phyloP scores from a whole-genome alignment of 1,140 invertebrate species.

The Idris sp. region DNA sequence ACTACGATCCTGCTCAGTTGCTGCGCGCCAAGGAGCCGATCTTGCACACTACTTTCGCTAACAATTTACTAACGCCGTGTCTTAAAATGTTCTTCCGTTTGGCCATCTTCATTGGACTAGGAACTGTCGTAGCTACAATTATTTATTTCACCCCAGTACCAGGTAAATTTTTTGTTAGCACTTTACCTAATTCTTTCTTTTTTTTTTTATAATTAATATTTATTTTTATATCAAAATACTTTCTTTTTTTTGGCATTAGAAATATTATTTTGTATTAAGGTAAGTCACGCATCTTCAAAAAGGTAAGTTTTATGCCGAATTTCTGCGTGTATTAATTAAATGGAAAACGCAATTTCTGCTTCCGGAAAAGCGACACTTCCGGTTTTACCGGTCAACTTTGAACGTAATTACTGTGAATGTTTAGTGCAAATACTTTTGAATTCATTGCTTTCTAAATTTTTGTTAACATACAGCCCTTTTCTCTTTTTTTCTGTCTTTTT shows the following conservation, averaged over 20 bases:
- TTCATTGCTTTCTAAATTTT: no score
- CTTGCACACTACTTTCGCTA: constrained; percentile 52
- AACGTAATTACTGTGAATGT: no score
- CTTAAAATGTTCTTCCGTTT: constrained; percentile 72
- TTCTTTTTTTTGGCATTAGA: no score
- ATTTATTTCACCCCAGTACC: constrained; percentile 84
- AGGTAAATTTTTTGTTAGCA: constrained; percentile 74
- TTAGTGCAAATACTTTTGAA: no score
- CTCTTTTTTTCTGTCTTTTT: no score
- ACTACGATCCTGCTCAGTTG: constrained; percentile 71
- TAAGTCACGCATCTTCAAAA: no score
- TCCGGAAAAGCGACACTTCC: constrained; percentile 36
- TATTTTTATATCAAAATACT: no score
- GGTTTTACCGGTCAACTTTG: constrained; percentile 8
- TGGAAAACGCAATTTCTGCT: background rate
- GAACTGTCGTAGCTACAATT: constrained; percentile 81
- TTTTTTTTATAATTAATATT: no score
- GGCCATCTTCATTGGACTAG: constrained; percentile 76
- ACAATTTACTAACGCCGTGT: constrained; percentile 25
- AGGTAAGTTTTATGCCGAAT: no score
- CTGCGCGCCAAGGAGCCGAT: constrained; percentile 29
- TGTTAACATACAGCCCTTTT: no score
- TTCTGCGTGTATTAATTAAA: no score
- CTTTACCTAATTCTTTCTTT: background rate
- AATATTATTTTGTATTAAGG: no score